These are phyloP conservation scores for Zaprionus africanus DNA, from an alignment of 1,140 invertebrate species.

Conservation along the genomic window DNA sequence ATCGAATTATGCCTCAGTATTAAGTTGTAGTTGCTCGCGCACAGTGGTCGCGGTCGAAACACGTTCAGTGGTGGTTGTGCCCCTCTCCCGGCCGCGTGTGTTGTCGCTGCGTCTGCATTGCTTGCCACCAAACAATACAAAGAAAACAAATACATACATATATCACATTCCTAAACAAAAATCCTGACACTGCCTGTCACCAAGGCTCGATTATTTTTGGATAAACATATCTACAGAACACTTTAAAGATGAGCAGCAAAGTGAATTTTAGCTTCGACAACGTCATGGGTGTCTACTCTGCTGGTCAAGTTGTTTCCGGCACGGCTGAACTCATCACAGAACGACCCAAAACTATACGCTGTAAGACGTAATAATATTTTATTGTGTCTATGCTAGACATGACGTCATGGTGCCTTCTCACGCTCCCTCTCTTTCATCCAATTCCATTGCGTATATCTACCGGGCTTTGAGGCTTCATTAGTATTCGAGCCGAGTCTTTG, in stretches of 20 bases:
- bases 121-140: constrained; percentile 34
- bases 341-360: constrained; percentile 85
- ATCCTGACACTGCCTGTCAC: constrained; percentile 51
- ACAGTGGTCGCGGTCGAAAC: constrained; percentile 37
- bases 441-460: constrained; percentile 56
- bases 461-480: constrained; percentile 37
- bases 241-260: constrained; percentile 70
- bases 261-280: constrained; percentile 85
- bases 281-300: constrained; percentile 85
- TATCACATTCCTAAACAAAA: constrained; percentile 8
- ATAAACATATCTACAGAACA: constrained; percentile 1
- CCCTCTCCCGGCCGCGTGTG: background rate
- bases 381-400: constrained; percentile 34
- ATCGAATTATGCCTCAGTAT: constrained; percentile 54
- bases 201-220: constrained; percentile 11
- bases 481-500: constrained; percentile 60
- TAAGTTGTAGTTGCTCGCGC: constrained; percentile 55
- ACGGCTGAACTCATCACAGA: constrained; percentile 84
- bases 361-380: constrained; percentile 65
- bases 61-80: constrained; percentile 21
- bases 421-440: constrained; percentile 43
- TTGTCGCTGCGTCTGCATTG: constrained; percentile 3
- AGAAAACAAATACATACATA: constrained; percentile 27
- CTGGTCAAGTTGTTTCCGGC: constrained; percentile 85
- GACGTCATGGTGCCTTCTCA: constrained; percentile 58